Percentiles rank a stretch among this genome's conserved stretches.
Conservation (phyloP, 2,888 invertebrate genomes). For the Tupiocoris notatus region DNA sequence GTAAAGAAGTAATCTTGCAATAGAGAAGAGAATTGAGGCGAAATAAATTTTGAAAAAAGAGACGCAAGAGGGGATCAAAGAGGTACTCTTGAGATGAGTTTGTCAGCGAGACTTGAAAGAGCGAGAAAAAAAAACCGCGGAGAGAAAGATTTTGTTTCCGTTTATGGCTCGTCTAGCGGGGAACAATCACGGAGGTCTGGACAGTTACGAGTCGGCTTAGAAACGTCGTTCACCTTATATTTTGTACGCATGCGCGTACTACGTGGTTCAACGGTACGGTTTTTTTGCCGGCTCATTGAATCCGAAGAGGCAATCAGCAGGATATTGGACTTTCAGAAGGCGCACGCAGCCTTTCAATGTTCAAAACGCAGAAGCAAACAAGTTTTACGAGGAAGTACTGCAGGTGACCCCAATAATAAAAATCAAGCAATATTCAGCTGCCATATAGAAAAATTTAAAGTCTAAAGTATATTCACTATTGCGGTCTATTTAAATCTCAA, state of each 20-base stretch:
- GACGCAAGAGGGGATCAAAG: neutral
- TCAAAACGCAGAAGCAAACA: too few relatives aligned
- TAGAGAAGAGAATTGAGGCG: neutral
- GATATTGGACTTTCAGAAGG: too few relatives aligned
- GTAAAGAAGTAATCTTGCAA: neutral
- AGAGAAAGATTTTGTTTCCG: neutral
- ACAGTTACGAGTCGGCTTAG: neutral
- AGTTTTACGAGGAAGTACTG: too few relatives aligned
- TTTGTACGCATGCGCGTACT: neutral
- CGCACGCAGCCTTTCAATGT: too few relatives aligned
- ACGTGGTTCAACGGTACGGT: neutral
- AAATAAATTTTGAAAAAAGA: neutral
- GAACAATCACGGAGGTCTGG: neutral
- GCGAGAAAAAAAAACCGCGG: neutral
- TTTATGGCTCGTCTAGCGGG: neutral
- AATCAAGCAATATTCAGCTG: too few relatives aligned
- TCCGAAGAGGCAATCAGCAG: too few relatives aligned
- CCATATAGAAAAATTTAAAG: too few relatives aligned
- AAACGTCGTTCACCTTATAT: neutral
- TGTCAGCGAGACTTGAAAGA: neutral
- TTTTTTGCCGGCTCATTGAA: neutral
- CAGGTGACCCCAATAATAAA: too few relatives aligned
- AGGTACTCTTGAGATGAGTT: neutral
- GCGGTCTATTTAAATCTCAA: too few relatives aligned
- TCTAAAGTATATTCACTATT: too few relatives aligned